Base-by-base conservation (phyloP, 1,140 invertebrate species). In the Leptinotarsa defecta region DNA sequence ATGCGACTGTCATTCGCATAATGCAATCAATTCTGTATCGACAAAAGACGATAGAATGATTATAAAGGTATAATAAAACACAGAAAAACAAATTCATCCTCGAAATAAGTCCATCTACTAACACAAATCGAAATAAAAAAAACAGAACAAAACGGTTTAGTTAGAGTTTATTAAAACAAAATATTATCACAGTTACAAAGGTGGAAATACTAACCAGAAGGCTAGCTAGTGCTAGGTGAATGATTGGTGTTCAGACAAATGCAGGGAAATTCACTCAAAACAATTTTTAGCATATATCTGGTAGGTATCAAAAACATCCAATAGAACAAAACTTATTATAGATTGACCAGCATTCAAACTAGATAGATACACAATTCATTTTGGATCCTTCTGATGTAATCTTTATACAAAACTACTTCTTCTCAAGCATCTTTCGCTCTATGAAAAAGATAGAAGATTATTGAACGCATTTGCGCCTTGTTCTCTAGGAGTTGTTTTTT, bases 111-210 rank as follows among this genome's bases (percentile, higher is more conserved):
- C 2, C 6, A 43, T 43, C 34, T 43, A 43, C 34, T 43, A 43
- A 43, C 34, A 5, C 34, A 43, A 43, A 34, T 34, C 27, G 27
- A 34, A 34, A 43, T 11, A 79, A 52, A 75, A 75, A 77, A 77
- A 74, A 77, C 65, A 78, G 57, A 76, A 78, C 70, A 72, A 79
- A 52, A 77, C 34, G 67, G 76, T 71, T 20, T 43, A 43, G 61
- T 69, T 74, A 74, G 74, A 74, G 63, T 80, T 80, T 80, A 80
- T 80, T 80, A 75, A 76, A 67, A 43, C 73, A 77, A 75, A 76
- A 67, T 48, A 79, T 71, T 78, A 78, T 78, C 76, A 77, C 77
- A 77, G 20, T 74, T 69, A 75, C 68, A 77, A 71, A 70, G 52
- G 74, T 63, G 72, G 70, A 48, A 67, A 68, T 67, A 77, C 73